phyloP scores from a whole-genome alignment of 2,797 vertebrate species.

The Sebastes dallii region DNA sequence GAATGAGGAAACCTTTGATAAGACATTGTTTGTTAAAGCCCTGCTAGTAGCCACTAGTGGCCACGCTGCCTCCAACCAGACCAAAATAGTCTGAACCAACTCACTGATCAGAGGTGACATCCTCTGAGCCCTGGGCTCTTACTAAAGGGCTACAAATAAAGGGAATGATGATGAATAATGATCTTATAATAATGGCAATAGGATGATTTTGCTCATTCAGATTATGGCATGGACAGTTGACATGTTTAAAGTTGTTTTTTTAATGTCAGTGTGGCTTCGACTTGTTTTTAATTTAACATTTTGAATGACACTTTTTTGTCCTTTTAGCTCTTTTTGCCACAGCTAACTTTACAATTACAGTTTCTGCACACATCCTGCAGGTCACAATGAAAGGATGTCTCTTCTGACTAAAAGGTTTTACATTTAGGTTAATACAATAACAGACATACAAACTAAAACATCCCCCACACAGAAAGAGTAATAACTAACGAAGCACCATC shows the following conservation, averaged over 20 bases:
- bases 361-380: not conserved
- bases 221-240: not conserved
- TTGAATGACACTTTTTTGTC: not conserved
- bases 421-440: not conserved
- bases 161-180: too few species aligned
- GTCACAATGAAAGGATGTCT: not conserved
- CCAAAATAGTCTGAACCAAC: not conserved
- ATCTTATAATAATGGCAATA: too few species aligned
- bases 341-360: not conserved
- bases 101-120: too few species aligned
- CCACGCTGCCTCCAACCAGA: not conserved
- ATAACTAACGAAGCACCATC: not conserved
- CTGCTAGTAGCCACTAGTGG: not conserved
- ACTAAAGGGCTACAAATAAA: accelerated
- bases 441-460: not conserved
- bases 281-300: not conserved
- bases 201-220: too few species aligned
- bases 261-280: not conserved
- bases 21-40: not conserved
- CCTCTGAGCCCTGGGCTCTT: not conserved
- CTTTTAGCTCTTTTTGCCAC: not conserved
- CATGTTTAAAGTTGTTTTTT: not conserved
- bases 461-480: not conserved
- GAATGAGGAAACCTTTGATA: not conserved
- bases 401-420: not conserved